Conservation (phyloP, 2,797 vertebrate species). For the Tachyglossus aculeatus region DNA sequence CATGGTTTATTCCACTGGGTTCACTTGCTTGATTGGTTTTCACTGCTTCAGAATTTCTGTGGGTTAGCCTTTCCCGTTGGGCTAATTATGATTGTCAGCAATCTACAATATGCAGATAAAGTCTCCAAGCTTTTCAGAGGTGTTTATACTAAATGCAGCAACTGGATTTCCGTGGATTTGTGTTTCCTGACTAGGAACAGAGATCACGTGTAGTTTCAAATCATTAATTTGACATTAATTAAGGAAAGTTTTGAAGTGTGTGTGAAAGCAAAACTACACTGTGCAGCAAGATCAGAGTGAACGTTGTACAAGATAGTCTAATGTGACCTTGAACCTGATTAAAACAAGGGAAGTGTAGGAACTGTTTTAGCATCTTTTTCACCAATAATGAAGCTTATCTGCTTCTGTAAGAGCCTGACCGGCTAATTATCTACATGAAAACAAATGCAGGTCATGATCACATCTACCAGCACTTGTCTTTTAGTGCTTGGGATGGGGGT, state of each 20-base stretch:
- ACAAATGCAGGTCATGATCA: conserved; percentile 52
- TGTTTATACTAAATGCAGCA: no score
- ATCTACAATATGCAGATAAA: no score
- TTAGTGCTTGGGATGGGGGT: conserved; percentile 32
- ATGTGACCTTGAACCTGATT: background rate
- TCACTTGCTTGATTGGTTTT: no score
- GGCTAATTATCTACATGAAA: conserved; percentile 57
- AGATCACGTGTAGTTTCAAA: conserved; percentile 41
- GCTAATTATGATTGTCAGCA: no score
- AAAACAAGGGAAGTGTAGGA: conserved; percentile 26
- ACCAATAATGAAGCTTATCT: conserved; percentile 44
- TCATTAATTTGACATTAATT: background rate
- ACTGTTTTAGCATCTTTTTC: conserved; percentile 37
- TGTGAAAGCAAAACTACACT: background rate
- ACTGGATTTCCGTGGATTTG: no score
- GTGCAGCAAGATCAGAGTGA: conserved; percentile 1
- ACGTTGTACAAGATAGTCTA: conserved; percentile 10
- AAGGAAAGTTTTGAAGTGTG: conserved; percentile 18
- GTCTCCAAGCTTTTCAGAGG: no score
- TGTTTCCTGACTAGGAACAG: conserved; percentile 32
- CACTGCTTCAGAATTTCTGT: no score
- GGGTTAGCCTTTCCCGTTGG: no score
- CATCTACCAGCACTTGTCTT: conserved; percentile 58
- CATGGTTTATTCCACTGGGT: no score
- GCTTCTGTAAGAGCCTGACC: conserved; percentile 37